Base-by-base conservation (phyloP, 2,888 invertebrate genomes). In the Peribatodes rhomboidaria region DNA sequence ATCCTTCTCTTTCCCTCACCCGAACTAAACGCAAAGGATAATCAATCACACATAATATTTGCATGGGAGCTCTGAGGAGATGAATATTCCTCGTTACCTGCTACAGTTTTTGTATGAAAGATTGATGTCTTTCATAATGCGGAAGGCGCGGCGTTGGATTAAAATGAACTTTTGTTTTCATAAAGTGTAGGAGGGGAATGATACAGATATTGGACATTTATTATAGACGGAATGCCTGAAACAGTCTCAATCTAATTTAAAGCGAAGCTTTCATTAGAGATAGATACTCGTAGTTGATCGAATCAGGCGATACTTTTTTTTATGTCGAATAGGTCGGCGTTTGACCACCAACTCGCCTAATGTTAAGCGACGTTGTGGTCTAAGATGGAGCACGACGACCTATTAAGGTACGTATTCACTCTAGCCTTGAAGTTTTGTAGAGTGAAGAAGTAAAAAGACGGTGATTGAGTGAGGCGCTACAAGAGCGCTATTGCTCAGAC, bases 11-110 rank as follows among this genome's bases (percentile, higher is more conserved):
- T 33, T 44, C 44, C 8, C 18, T n/a, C 49, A 9, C 42, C 42
- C 39, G 65, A 52, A 65, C 58, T 33, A 31, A 50, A 18, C 50
- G 18, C 31, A 37, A 37, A 66, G 61, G 59, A 55, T 72, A 72
- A 72, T 72, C 72, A 70, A 72, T 72, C 72, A 68, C 31, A 69
- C 69, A 72, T 70, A 70, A 72, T 67, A 69, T 72, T 72, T 67
- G 70, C 70, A 68, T 70, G 68, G 55, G 65, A 56, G 22, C 47
- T 16, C 20, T 31, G 50, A 16, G 42, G 59, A 54, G 56, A 65
- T 65, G 60, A 65, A 60, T 65, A 61, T 56, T 65, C 65, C 52
- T 60, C 55, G 60, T 61, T 65, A 65, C 65, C 65, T 65, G 65
- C 60, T 65, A 61, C 65, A 65, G 50, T 65, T 65, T 65, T 61